Evolutionary conservation across 1,140 invertebrate species (phyloP).

Genomic region (Bilobella aurantiaca): DNA sequence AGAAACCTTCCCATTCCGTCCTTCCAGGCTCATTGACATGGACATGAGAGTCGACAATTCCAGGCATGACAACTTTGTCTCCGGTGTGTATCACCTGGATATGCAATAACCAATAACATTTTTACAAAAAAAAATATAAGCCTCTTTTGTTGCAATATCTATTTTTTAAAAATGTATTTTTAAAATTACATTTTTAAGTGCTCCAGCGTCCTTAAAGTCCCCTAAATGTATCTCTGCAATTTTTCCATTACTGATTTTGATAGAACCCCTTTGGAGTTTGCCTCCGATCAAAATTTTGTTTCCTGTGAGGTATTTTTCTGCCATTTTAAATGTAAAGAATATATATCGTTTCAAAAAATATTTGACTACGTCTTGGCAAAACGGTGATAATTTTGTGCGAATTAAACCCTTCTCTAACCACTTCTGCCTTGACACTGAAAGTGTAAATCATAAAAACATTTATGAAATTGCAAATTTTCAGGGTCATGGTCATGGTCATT

Average conservation of each 20-base stretch:
- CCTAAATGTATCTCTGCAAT: no score
- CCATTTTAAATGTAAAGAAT: not conserved
- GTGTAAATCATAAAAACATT: not conserved
- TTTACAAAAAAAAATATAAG: not conserved
- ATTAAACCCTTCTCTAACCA: no score
- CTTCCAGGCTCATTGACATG: conserved; percentile 77
- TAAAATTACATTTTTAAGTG: conserved; percentile 5
- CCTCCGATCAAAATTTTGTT: conserved; percentile 26
- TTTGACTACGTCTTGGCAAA: not conserved
- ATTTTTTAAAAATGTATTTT: not conserved
- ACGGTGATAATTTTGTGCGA: not conserved
- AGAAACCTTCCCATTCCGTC: conserved; percentile 60
- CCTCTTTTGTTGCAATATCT: not conserved
- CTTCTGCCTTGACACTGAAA: no score
- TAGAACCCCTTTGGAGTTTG: conserved; percentile 19
- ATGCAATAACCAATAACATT: not conserved
- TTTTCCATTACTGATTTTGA: conserved; percentile 31
- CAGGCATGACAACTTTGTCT: conserved; percentile 56
- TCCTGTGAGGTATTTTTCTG: conserved; percentile 11
- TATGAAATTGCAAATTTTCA: not conserved
- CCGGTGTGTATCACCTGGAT: conserved; percentile 50
- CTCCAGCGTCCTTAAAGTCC: no score
- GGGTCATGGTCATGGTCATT: not conserved
- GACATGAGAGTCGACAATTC: conserved; percentile 77
- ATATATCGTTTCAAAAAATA: not conserved